Percentiles rank a stretch among this genome's conserved stretches.
Evolutionary conservation across 30 jellyfish, hydroid and myxozoan species (phyloP).

Genomic region (Cassiopea andromeda): DNA sequence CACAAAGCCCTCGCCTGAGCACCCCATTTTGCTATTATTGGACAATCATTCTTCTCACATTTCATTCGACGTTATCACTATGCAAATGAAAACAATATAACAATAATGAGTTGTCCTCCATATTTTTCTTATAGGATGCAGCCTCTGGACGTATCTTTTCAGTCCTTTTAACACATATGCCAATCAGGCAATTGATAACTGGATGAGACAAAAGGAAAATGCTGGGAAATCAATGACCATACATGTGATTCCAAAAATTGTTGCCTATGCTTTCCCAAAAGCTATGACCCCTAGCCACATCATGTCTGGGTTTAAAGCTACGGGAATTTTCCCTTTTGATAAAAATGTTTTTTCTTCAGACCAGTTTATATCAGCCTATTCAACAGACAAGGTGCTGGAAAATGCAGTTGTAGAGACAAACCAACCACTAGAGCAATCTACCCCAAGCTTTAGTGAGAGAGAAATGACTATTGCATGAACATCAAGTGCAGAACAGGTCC

Average conservation of each 20-base stretch:
- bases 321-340: slow-evolving; percentile 73
- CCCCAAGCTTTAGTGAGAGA: neutral
- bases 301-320: slow-evolving; percentile 61
- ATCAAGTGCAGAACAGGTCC: slow-evolving; percentile 33
- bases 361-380: slow-evolving; percentile 38
- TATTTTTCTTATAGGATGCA: slow-evolving; percentile 69
- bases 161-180: neutral
- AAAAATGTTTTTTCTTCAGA: slow-evolving; percentile 41
- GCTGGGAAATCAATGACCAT: slow-evolving; percentile 72
- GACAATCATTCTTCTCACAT: slow-evolving; percentile 71
- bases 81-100: slow-evolving; percentile 53
- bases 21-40: slow-evolving; percentile 53
- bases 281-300: slow-evolving; percentile 74
- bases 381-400: slow-evolving; percentile 35
- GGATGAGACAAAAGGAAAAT: slow-evolving; percentile 64
- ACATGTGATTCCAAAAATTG: slow-evolving; percentile 50
- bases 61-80: slow-evolving; percentile 39
- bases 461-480: neutral
- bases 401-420: neutral
- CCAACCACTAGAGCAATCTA: neutral
- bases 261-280: slow-evolving; percentile 56
- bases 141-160: slow-evolving; percentile 59
- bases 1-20: slow-evolving; percentile 47
- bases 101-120: slow-evolving; percentile 69
- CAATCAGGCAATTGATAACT: slow-evolving; percentile 52